Base-by-base conservation (phyloP, 2,113 vertebrate species). In the Antigone vipio region DNA sequence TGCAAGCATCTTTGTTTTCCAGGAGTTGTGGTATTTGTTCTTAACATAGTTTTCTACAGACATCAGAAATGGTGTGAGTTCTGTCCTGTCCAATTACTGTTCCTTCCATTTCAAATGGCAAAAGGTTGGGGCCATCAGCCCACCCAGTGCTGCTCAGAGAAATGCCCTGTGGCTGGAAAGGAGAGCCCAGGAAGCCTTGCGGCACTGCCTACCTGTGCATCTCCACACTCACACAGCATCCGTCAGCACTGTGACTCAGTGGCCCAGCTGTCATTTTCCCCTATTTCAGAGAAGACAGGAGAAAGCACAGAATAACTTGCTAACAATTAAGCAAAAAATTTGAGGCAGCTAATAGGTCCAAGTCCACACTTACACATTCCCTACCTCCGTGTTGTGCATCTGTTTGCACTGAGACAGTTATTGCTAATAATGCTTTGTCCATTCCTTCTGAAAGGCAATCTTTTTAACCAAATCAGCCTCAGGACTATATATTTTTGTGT, bases 401-500 rank as follows among this genome's bases (percentile, higher is more conserved):
- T 77, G 18, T 71, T 93, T 72, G 73, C 55, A 14, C 44, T 58
- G 52, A 15, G 49, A 42, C 1, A 3, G 71, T 42, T 86, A 63
- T 77, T 81, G 50, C 77, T 67, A 74, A n/a, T 29, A 69, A 62
- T 1, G 0, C 34, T 91, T 58, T 11, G 23, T 19, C 35, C 42
- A 3, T 35, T 76, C 60, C 40, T 45, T 88, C 53, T 42, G 38
- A 47, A 93, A 77, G 42, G 53, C 35, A 85, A 81, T 42, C 53
- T 85, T 71, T 66, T 81, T 92, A 85, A 85, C 53, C 79, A 81
- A 69, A 75, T 45, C 34, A 68, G 11, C 40, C 40, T 93, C n/a
- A 86, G 44, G n/a, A 58, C n/a, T n/a, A 38, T 64, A 32, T 67
- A 59, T 82, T 78, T 45, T 19, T 42, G 11, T 27, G 23, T 26